Evolutionary conservation across 2,113 vertebrate genomes (phyloP).

Genomic region (Cephalophus harveyi): DNA sequence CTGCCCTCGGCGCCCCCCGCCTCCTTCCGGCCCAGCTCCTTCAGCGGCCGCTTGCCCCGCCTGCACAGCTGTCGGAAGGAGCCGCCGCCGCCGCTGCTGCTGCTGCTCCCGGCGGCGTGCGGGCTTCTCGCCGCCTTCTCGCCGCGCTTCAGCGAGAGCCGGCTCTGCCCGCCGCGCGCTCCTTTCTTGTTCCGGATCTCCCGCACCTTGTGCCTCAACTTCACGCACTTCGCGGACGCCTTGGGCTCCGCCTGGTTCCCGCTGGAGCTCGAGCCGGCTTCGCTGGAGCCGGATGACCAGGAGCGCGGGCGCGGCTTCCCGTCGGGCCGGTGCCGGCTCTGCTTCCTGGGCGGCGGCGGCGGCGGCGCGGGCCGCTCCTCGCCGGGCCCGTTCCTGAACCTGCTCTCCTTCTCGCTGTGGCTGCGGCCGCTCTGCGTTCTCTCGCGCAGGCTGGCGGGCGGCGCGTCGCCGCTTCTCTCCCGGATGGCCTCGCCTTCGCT

Average conservation of each 20-base stretch:
- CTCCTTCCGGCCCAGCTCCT: slow-evolving; percentile 89
- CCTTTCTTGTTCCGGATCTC: slow-evolving; percentile 89
- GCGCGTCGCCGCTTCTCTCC: slow-evolving; percentile 81
- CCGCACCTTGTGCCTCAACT: slow-evolving; percentile 92
- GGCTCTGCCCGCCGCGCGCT: slow-evolving; percentile 86
- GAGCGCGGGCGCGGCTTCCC: slow-evolving; percentile 92
- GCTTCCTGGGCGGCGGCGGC: slow-evolving; percentile 85
- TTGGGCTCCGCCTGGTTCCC: slow-evolving; percentile 90
- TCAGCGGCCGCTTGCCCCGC: slow-evolving; percentile 89
- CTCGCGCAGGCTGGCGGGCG: slow-evolving; percentile 75
- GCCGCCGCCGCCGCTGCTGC: slow-evolving; percentile 77
- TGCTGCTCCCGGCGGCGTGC: slow-evolving; percentile 81
- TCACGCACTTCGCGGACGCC: slow-evolving; percentile 85
- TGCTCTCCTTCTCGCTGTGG: slow-evolving; percentile 91
- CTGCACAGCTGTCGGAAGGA: slow-evolving; percentile 89
- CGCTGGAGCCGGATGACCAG: slow-evolving; percentile 98
- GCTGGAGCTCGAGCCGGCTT: slow-evolving; percentile 96
- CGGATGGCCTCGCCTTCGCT: slow-evolving; percentile 90
- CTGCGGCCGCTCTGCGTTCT: slow-evolving; percentile 82
- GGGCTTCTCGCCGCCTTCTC: slow-evolving; percentile 86
- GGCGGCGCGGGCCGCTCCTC: slow-evolving; percentile 83
- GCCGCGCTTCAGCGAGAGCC: slow-evolving; percentile 84
- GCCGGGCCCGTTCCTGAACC: slow-evolving; percentile 77
- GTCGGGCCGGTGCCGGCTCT: slow-evolving; percentile 88
- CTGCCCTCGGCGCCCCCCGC: slow-evolving; percentile 81